phyloP scores from a whole-genome alignment of 2,113 vertebrate genomes.

The Cochlearius cochlearius region DNA sequence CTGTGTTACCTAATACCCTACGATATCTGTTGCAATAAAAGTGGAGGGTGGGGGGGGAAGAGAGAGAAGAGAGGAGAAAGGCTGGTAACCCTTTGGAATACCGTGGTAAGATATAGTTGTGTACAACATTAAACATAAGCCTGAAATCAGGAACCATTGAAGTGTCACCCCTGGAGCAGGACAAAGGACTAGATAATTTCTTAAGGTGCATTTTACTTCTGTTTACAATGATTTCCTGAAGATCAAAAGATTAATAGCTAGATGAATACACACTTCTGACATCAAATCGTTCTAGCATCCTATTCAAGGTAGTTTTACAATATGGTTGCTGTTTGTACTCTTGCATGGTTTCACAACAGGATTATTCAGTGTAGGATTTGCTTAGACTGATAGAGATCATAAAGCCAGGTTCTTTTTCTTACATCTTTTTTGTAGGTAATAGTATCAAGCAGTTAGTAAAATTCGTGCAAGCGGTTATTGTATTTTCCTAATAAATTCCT shows the following conservation, averaged over 20 bases:
- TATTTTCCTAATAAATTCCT: neutral
- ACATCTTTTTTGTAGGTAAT: neutral
- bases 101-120: neutral
- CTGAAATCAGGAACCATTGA: neutral
- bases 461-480: neutral
- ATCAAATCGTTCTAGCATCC: fast-evolving
- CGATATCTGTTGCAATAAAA: neutral
- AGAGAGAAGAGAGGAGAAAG: neutral
- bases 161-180: neutral
- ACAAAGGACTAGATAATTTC: neutral
- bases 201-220: neutral
- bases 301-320: neutral
- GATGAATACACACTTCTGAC: neutral
- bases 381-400: neutral
- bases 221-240: neutral
- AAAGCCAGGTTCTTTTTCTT: neutral
- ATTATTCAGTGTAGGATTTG: neutral
- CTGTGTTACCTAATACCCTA: neutral
- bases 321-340: neutral
- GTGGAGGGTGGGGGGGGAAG: too few relatives aligned
- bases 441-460: neutral
- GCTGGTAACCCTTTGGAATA: neutral
- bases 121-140: neutral
- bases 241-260: neutral
- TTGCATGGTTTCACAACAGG: neutral